phyloP scores from a whole-genome alignment of 2,113 vertebrate species.

The Oxyura jamaicensis region DNA sequence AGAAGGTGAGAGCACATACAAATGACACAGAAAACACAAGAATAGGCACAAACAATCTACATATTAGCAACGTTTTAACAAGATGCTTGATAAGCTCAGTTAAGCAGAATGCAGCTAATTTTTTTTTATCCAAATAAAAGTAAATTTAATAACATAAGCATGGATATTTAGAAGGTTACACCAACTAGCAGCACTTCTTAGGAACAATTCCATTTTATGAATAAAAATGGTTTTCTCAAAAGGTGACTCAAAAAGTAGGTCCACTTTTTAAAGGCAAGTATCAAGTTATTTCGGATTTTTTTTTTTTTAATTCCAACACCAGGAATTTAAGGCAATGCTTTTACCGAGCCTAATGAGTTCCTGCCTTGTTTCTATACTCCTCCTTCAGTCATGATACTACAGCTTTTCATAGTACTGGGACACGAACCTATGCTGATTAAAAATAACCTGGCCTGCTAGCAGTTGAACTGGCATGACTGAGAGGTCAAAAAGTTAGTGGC shows the following conservation, averaged over 20 bases:
- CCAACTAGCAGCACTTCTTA: neutral
- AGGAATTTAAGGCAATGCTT: neutral
- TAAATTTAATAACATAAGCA: neutral
- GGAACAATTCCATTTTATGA: neutral
- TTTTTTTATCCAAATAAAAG: neutral
- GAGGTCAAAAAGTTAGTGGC: neutral
- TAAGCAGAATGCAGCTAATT: fast-evolving
- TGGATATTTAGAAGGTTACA: neutral
- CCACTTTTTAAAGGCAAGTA: neutral
- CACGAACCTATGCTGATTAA: neutral
- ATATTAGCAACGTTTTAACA: neutral
- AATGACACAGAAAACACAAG: neutral
- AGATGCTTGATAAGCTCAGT: neutral
- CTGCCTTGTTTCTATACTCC: neutral
- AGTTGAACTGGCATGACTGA: neutral
- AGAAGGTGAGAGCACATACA: neutral
- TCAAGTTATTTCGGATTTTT: neutral
- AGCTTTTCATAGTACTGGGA: neutral
- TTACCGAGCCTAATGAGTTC: neutral
- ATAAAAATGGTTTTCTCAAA: neutral
- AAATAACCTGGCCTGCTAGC: conserved; percentile 13
- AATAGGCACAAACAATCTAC: neutral
- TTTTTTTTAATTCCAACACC: neutral
- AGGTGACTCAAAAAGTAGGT: neutral
- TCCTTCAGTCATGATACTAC: neutral